Percentiles rank a stretch among this genome's conserved stretches.
phyloP scores from a whole-genome alignment of 2,113 vertebrate species.

The Leiothrix lutea region DNA sequence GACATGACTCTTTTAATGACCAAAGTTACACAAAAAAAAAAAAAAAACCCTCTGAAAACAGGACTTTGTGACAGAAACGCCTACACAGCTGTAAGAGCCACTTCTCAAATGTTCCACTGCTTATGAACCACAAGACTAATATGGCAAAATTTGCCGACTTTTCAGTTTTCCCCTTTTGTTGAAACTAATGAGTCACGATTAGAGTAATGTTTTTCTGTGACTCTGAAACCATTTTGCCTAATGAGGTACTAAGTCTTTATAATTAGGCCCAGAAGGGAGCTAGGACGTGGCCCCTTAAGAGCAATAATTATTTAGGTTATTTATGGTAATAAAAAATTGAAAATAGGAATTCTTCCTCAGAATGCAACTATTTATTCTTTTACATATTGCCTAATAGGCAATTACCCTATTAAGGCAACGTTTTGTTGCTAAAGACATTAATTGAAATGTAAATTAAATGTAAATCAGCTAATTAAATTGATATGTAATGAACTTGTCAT shows the following conservation, averaged over 20 bases:
- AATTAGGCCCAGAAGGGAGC: conserved; percentile 86
- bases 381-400: conserved; percentile 84
- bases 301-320: conserved; percentile 87
- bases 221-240: conserved; percentile 82
- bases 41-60: background rate
- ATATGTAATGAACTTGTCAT: conserved; percentile 84
- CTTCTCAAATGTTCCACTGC: conserved; percentile 15
- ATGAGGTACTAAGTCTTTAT: conserved; percentile 87
- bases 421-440: conserved; percentile 86
- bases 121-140: conserved; percentile 54
- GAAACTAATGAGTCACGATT: conserved; percentile 83
- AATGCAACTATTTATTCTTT: conserved; percentile 82
- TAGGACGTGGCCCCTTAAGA: conserved; percentile 78
- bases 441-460: conserved; percentile 88
- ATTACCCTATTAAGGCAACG: conserved; percentile 82
- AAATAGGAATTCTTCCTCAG: conserved; percentile 82
- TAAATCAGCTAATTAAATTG: conserved; percentile 86
- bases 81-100: conserved; percentile 32
- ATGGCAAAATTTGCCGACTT: conserved; percentile 59
- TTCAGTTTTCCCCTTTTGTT: conserved; percentile 69
- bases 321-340: conserved; percentile 86
- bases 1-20: background rate
- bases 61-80: background rate
- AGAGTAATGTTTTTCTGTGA: conserved; percentile 80
- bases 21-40: background rate